These are phyloP conservation scores for Rhincodon typus DNA, from an alignment of 2,797 vertebrate species.

Conservation along the genomic window DNA sequence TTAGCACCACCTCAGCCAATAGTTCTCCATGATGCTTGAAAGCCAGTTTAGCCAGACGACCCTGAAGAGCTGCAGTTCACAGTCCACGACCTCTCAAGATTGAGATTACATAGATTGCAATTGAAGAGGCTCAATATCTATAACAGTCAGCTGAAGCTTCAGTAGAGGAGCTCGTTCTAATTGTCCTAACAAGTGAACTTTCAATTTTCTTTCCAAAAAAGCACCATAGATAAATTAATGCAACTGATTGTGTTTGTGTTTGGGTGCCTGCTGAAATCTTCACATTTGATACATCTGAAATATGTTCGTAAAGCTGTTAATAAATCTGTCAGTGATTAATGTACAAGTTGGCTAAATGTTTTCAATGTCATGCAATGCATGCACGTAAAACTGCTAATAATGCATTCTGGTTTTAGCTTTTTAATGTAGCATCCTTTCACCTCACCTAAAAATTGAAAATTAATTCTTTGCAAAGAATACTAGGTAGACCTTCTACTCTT, in stretches of 20 bases:
- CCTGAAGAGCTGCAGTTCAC: background rate
- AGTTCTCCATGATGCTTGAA: background rate
- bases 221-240: background rate
- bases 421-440: background rate
- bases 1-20: background rate
- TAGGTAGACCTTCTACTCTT: background rate
- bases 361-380: background rate
- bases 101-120: background rate
- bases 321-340: background rate
- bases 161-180: background rate
- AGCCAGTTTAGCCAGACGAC: background rate
- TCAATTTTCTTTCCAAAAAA: background rate
- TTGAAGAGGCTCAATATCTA: background rate
- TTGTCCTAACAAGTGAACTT: no score
- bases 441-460: background rate
- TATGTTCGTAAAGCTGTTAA: background rate
- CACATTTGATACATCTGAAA: background rate
- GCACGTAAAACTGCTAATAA: background rate
- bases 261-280: background rate
- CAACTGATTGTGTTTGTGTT: background rate
- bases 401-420: background rate
- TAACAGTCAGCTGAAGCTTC: background rate
- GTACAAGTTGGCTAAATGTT: background rate
- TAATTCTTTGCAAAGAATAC: no score
- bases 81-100: background rate